Base-by-base conservation (phyloP, 2,888 invertebrate species). In the Metalampra italica region DNA sequence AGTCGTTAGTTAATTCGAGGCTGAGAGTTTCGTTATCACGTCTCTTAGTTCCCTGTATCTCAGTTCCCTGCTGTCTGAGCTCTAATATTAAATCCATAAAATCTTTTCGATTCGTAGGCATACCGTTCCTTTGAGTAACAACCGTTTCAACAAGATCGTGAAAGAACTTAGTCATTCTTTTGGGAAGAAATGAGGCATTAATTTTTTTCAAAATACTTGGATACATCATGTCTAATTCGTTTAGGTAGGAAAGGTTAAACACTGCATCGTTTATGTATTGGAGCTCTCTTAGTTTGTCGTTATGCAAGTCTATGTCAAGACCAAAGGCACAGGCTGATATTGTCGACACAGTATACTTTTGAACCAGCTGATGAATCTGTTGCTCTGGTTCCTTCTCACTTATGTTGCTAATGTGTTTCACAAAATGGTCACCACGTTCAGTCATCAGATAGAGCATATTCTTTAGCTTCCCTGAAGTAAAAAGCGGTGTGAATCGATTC, bases 401-500 rank as follows among this genome's bases (percentile, higher is more conserved):
- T 36, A 65, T n/a, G 0, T 45, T 43, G 1, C 54, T 50, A 0
- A 78, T 8, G 39, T 70, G 59, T 0, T 71, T 50, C 1, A 69
- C 22, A 32, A 75, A 75, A 8, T 57, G 51, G 7, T 80, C 65
- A 13, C 62, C 69, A 3, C 68, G 61, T 29, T 75, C 71, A 15
- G 52, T 52, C 12, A 82, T 53, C 15, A 82, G 46, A 51, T 71
- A 56, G 14, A 76, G 59, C 81, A 82, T 82, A 32, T 72, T 75
- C 50, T 71, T 81, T 12, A 81, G 53, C 58, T 82, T 82, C 4
- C 75, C 72, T 0, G 80, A 66, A 4, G 78, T 78, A 45, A 82
- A 82, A 11, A 78, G 55, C 0, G 81, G 78, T 0, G 73, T 71
- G 12, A 83, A 70, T 3, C 62, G 60, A 36, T 59, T 66, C 46